phyloP scores from a whole-genome alignment of 2,888 invertebrate species.

The Hermaeophaga mercurialis region DNA sequence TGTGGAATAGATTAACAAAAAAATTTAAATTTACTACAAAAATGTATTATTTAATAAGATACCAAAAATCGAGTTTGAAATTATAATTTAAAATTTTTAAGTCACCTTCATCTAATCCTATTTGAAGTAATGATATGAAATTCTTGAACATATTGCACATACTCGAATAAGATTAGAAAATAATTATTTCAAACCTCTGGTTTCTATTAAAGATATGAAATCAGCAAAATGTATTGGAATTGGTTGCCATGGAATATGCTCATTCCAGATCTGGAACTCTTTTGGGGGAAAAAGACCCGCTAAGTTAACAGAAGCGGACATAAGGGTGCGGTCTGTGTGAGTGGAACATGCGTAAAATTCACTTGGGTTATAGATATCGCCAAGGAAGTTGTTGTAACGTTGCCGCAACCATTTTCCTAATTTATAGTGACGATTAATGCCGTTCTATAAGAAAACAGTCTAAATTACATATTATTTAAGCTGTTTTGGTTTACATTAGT shows the following conservation, averaged over 20 bases:
- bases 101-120: too few relatives aligned
- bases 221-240: slow-evolving; percentile 68
- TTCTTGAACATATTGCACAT: too few relatives aligned
- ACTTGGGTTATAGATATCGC: slow-evolving; percentile 60
- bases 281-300: slow-evolving; percentile 63
- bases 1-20: too few relatives aligned
- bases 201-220: too few relatives aligned
- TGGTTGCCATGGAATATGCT: slow-evolving; percentile 65
- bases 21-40: too few relatives aligned
- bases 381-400: slow-evolving; percentile 70
- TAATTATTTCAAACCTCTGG: slow-evolving; percentile 35
- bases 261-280: slow-evolving; percentile 44
- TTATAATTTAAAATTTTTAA: too few relatives aligned
- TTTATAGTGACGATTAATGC: slow-evolving; percentile 69
- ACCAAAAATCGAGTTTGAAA: too few relatives aligned
- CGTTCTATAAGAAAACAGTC: slow-evolving; percentile 51
- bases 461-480: not conserved
- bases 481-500: not conserved
- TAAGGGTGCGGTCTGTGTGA: slow-evolving; percentile 85
- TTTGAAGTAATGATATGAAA: too few relatives aligned
- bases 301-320: slow-evolving; percentile 82
- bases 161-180: too few relatives aligned
- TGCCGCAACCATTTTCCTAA: slow-evolving; percentile 75
- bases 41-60: too few relatives aligned
- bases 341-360: slow-evolving; percentile 72